Evolutionary conservation across 2,797 vertebrate genomes (phyloP), one percentile per base, ranked within the genome.

Genomic region (Takifugu rubripes): DNA sequence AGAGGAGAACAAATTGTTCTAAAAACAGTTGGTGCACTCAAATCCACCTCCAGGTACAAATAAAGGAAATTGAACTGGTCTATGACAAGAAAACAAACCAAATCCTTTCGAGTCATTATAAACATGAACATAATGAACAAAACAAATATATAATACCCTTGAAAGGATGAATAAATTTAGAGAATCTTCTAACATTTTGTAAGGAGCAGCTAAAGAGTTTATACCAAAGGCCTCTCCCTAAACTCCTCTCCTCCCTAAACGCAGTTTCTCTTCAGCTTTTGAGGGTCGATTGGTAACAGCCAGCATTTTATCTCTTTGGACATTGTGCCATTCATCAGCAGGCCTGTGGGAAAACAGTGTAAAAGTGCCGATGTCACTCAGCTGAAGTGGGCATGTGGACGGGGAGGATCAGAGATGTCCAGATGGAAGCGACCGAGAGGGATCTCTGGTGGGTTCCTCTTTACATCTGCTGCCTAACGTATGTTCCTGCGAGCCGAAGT

Each of bases 391-490:
- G 33, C 5, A 5, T n/a, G 36, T 10, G 36, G 36, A 40, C 8
- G 12, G 36, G 36, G 36, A 48, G 14, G 54, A 56, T 55, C 15
- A 33, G 42, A 62, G 25, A 61, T 2, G 50, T 44, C 54, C 64
- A 68, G 68, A 64, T 68, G 64, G 70, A 59, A 1, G 29, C 21
- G 21, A 21, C 21, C 21, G 21, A 55, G 51, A 61, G 64, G 44
- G n/a, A 57, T 9, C 44, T 52, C 60, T 45, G 25, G 6, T 48
- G 27, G 43, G 46, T 59, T 15, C 8, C 29, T 6, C 5, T 11
- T 25, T 25, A 24, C 46, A 50, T 56, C 62, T 51, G 31, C 46
- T 49, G 16, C 25, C 4, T 21, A 33, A 24, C 40, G 31, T 43
- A 16, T 49, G 3, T 33, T 6, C 1, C 7, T n/a, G n/a, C 40